Evolutionary conservation across 2,113 vertebrate genomes (phyloP), one percentile per base, ranked within the genome.

Genomic region (Neotoma lepida): DNA sequence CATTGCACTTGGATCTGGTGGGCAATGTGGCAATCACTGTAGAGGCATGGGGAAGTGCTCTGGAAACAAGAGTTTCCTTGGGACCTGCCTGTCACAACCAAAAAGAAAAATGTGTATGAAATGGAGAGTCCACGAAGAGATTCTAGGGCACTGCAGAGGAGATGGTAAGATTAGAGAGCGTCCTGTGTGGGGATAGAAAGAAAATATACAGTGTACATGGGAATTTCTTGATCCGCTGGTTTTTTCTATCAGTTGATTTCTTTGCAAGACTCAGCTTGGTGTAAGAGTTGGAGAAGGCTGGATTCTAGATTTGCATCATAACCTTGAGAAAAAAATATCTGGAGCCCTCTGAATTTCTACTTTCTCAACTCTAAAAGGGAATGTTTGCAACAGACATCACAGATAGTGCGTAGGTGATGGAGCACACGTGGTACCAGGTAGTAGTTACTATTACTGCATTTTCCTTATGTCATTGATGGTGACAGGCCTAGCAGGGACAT

Each of bases 301-400:
- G 78, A 46, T n/a, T 94, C 68, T 39, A 41, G n/a, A 17, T 68
- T 89, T 93, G 80, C 95, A 87, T n/a, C 86, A 88, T 86, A 49
- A 73, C 39, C n/a, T 56, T 41, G 74, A 51, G 51, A 51, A 51
- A 49, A 91, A 89, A 73, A 35, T n/a, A 26, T 74, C 66, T 51
- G 56, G 49, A 63, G 39, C 39, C 92, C 80, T 56, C 90, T 51
- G 90, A 82, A 54, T 46, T 46, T 87, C 22, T 51, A 22, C 71
- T 86, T 68, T 81, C 56, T 89, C n/a, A 30, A 30, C 35, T 61
- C 39, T n/a, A 28, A 54, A 41, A 78, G 88, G 63, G 12, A 80
- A 9, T 30, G 7, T 88, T 77, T 78, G 24, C 39, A 39, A 56
- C 35, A 74, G 78, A 44, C 44, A 41, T 5, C 28, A 56, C 3